Base-by-base conservation (phyloP, 2,113 vertebrate species). In the Raja brachyura region DNA sequence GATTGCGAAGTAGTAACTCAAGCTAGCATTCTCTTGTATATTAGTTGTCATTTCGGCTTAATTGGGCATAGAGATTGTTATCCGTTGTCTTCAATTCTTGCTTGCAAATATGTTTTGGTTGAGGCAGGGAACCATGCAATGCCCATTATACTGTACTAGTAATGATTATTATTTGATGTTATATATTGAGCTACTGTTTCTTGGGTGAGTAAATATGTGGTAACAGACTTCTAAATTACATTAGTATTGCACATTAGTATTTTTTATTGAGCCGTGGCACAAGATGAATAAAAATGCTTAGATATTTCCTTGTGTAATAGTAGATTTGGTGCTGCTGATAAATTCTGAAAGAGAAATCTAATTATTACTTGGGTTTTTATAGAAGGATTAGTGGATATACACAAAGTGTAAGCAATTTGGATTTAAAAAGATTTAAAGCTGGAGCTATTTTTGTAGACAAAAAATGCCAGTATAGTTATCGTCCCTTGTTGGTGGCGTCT, bases 21-120 rank as follows among this genome's bases (percentile, higher is more conserved):
- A 88, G 28, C 28, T 63, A 18, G 59, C n/a, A 31, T 18, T 18
- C 1, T n/a, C 83, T 63, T 66, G 28, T 56, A 86, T 66, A 66
- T 63, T 14, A 18, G 31, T 31, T 88, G 83, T 63, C n/a, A 88
- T 63, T 88, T 63, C 4, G 5, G 13, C 1, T 28, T 33, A 18
- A 88, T 88, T 88, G 14, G n/a, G 28, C 25, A 16, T n/a, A 88
- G 59, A 63, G 13, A 83, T 83, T 83, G 54, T 85, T 85, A 83
- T 85, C 81, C 3, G 14, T 86, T 83, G 25, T 83, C 9, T 83
- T 56, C 25, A 56, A 83, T 83, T 59, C 4, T 22, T 85, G 81
- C 59, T 86, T 86, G 56, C 13, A 88, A 88, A 66, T 6, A 66
- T 88, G 7, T 56, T 77, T 63, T 88, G 59, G 59, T 83, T 31